Evolutionary conservation across 1,140 invertebrate species (phyloP).

Genomic region (Venturia canescens): DNA sequence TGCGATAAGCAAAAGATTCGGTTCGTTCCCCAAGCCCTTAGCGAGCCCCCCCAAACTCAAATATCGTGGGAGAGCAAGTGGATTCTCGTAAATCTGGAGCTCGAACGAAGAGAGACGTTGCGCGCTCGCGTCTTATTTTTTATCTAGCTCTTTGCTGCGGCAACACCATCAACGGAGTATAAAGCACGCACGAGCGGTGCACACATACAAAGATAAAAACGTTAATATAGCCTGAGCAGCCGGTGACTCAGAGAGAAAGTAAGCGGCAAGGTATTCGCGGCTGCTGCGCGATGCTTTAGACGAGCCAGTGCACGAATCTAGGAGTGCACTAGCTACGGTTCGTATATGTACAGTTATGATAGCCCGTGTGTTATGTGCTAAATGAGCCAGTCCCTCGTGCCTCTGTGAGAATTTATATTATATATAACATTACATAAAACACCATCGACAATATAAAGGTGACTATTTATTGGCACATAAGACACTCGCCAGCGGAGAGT

Average conservation of each 20-base stretch:
- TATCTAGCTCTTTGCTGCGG: not conserved
- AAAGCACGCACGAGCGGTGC: not conserved
- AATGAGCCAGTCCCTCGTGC: not conserved
- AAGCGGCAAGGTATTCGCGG: constrained; percentile 53
- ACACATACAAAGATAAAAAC: constrained; percentile 14
- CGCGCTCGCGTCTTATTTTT: not conserved
- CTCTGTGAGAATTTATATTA: constrained; percentile 5
- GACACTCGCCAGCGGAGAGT: too few relatives aligned
- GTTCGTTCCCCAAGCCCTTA: not conserved
- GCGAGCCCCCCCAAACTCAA: not conserved
- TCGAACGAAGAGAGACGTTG: not conserved
- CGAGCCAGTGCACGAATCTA: constrained; percentile 44
- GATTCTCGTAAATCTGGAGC: not conserved
- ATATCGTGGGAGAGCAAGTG: constrained; percentile 18
- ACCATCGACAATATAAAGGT: too few relatives aligned
- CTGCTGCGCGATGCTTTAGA: constrained; percentile 49
- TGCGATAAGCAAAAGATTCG: too few relatives aligned
- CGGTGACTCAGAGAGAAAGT: constrained; percentile 66
- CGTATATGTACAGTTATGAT: not conserved
- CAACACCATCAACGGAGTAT: not conserved
- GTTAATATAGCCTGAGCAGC: not conserved
- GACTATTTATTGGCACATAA: too few relatives aligned
- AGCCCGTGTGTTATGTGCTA: not conserved
- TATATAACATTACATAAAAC: not conserved
- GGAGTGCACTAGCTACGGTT: constrained; percentile 38